Conservation (phyloP, 2,797 vertebrate genomes). For the Sebastolobus alascanus region DNA sequence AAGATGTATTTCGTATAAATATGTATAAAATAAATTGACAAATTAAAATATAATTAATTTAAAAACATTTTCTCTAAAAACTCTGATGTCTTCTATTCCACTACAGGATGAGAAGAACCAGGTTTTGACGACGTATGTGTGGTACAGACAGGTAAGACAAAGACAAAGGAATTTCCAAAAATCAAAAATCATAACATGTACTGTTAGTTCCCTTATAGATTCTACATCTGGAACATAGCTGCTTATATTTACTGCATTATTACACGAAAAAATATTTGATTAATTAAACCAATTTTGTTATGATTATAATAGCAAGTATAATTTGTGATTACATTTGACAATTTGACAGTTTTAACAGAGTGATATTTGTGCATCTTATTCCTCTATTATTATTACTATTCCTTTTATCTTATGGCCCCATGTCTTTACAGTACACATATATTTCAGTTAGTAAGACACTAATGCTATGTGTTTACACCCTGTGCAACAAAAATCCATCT, state of each 20-base stretch:
- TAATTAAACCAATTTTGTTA: not conserved
- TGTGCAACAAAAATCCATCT: not conserved
- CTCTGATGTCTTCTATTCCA: not conserved
- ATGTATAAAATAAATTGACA: too few relatives aligned
- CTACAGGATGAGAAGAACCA: constrained; percentile 98
- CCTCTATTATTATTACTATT: too few relatives aligned
- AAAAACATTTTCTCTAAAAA: rapidly evolving
- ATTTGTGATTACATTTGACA: not conserved
- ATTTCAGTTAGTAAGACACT: not conserved
- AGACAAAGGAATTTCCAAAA: not conserved
- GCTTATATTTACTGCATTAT: not conserved
- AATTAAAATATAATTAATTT: not conserved
- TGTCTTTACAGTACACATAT: not conserved
- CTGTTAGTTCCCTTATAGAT: not conserved
- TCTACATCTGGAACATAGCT: not conserved
- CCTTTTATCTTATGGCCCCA: not conserved
- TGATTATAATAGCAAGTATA: rapidly evolving
- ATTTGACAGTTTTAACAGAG: not conserved
- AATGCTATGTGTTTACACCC: not conserved
- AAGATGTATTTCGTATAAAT: not conserved
- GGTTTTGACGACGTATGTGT: constrained; percentile 96
- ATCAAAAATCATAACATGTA: not conserved
- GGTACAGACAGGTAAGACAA: constrained; percentile 94
- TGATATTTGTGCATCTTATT: not conserved
- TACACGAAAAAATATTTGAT: not conserved